phyloP scores from a whole-genome alignment of 2,888 invertebrate genomes.

The Drosophila silvestris region DNA sequence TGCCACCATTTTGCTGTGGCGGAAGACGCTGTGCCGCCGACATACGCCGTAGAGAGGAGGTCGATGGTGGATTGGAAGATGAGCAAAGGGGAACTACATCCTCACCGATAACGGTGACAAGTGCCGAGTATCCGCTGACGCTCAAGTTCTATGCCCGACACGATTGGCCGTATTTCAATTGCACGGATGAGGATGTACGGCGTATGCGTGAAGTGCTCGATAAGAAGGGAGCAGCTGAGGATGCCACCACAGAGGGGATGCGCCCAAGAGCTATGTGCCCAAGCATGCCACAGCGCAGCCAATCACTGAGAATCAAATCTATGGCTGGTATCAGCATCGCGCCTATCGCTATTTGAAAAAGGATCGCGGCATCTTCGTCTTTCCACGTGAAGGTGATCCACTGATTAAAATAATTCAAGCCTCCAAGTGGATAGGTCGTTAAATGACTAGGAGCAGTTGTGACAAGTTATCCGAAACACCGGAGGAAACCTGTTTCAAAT shows the following conservation, averaged over 20 bases:
- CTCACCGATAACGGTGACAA: constrained; percentile 28
- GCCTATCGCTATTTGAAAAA: constrained; percentile 54
- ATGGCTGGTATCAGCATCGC: constrained; percentile 70
- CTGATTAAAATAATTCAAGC: constrained; percentile 48
- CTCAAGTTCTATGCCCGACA: constrained; percentile 74
- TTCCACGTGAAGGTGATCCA: constrained; percentile 66
- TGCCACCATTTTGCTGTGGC: constrained; percentile 73
- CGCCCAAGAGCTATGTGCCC: constrained; percentile 29
- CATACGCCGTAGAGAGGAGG: constrained; percentile 13
- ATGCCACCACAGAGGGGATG: neutral
- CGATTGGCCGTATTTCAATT: constrained; percentile 68
- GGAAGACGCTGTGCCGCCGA: constrained; percentile 64
- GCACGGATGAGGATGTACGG: constrained; percentile 44
- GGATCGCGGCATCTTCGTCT: constrained; percentile 64
- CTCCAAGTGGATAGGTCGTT: constrained; percentile 17
- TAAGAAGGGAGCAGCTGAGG: neutral
- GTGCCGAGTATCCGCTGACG: constrained; percentile 57
- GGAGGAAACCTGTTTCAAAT: neutral
- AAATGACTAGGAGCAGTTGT: neutral
- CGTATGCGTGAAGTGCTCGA: constrained; percentile 45
- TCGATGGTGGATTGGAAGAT: neutral
- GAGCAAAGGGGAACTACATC: neutral
- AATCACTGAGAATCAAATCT: constrained; percentile 66
- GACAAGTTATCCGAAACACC: neutral
- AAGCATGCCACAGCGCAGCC: constrained; percentile 57